Base-by-base conservation (phyloP, 2,888 invertebrate species). In the Dynastes maya region DNA sequence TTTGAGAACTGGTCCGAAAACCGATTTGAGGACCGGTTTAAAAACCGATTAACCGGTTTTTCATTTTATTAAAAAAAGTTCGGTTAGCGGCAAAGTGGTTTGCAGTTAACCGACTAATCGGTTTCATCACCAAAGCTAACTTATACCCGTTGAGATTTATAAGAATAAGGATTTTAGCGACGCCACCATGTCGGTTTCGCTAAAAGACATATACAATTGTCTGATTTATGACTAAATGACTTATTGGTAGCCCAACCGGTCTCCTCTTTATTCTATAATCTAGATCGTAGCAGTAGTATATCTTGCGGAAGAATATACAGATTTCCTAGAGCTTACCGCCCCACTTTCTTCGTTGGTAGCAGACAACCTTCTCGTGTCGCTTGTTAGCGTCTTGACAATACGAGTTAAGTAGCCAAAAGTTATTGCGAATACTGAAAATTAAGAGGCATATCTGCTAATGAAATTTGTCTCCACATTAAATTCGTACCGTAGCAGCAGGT, bases 381-480 rank as follows among this genome's bases (percentile, higher is more conserved):
- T 58, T 58, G n/a, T 58, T 58, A 58, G 8, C 2, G 8, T 58
- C 27, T 22, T 58, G 5, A 8, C 8, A 22, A 58, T n/a, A 58
- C 16, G 22, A 58, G 55, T 16, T 16, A 45, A 58, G 55, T 58
- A 58, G 22, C 22, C 55, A 22, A 22, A 1, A 58, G n/a, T 58
- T 22, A 58, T 58, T 22, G 55, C 22, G 22, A 8, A 58, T 9
- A 22, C 22, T 16, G 22, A 58, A 58, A 22, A 58, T 58, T 58
- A 22, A 58, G 55, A 22, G 55, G 22, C 22, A 58, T 58, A 22
- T 22, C 16, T 58, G 22, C 16, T 22, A 22, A 22, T 22, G 8
- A 58, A 16, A 58, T 22, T 58, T 58, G 8, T 58, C 22, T 58
- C 55, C 6, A 58, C 16, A 58, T 58, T 58, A n/a, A 58, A n/a